phyloP scores from a whole-genome alignment of 2,797 vertebrate genomes.

The Toxotes lorentzi region DNA sequence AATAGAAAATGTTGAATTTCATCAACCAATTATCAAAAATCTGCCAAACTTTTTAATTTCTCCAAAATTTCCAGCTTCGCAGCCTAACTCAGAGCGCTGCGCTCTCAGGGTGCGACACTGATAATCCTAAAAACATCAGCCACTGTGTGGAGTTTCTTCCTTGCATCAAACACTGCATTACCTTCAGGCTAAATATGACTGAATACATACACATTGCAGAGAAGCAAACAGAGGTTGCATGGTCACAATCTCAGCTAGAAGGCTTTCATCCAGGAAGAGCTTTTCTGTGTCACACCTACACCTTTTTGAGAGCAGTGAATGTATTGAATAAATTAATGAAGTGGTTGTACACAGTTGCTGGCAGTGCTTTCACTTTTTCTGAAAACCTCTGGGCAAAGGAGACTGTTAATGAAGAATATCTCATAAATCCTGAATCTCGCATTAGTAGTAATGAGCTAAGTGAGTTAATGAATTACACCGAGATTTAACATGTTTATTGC shows the following conservation, averaged over 20 bases:
- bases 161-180: neutral
- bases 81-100: neutral
- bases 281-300: neutral
- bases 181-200: neutral
- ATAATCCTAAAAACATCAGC: neutral
- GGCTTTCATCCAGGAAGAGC: neutral
- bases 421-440: neutral
- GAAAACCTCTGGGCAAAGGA: neutral
- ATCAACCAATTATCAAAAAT: neutral
- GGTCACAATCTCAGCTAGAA: neutral
- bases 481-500: neutral
- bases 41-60: neutral
- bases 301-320: neutral
- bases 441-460: neutral
- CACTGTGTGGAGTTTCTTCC: neutral
- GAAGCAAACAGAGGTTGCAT: neutral
- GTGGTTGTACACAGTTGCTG: neutral
- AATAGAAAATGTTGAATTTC: neutral
- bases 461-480: neutral
- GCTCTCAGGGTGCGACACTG: neutral
- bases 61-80: neutral
- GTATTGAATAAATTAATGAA: neutral
- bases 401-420: neutral
- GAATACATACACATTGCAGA: neutral
- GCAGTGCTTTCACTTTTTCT: neutral